A percentile compares a stretch with the other conserved stretches of the same genome.
phyloP scores from a whole-genome alignment of 1,140 invertebrate species.

The honey bee (Apis mellifera) region DNA sequence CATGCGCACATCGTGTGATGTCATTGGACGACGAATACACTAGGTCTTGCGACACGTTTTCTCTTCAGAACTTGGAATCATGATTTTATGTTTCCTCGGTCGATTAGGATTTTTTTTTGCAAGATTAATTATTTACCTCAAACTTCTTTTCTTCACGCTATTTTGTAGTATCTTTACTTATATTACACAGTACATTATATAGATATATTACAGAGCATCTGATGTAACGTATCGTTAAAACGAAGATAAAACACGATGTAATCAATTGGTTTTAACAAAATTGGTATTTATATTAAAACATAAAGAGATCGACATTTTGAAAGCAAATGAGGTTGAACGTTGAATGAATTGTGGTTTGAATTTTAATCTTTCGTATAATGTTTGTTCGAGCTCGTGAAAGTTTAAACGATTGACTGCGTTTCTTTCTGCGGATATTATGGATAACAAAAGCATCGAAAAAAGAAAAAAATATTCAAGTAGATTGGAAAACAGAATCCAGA shows the following conservation, averaged over 20 bases:
- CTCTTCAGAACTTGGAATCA: conserved; percentile 9
- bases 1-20: conserved; percentile 15
- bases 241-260: not conserved
- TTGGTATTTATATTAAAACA: not conserved
- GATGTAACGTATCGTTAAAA: not conserved
- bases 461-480: not conserved
- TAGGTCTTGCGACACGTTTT: not conserved
- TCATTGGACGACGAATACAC: conserved; percentile 5
- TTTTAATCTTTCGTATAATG: not conserved
- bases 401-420: not conserved
- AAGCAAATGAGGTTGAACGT: not conserved
- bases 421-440: not conserved
- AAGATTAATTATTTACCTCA: conserved; percentile 5
- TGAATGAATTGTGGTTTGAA: not conserved
- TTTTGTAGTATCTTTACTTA: too few species aligned
- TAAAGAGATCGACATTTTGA: not conserved
- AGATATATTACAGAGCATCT: not conserved
- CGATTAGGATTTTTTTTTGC: conserved; percentile 2
- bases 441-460: not conserved
- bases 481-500: conserved; percentile 51
- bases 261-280: too few species aligned
- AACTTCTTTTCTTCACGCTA: not conserved
- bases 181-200: too few species aligned
- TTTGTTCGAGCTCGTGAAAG: not conserved
- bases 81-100: conserved; percentile 6